These are phyloP conservation scores for Plecturocebus donacophilus DNA, from an alignment of 2,113 vertebrate species.

Conservation along the genomic window DNA sequence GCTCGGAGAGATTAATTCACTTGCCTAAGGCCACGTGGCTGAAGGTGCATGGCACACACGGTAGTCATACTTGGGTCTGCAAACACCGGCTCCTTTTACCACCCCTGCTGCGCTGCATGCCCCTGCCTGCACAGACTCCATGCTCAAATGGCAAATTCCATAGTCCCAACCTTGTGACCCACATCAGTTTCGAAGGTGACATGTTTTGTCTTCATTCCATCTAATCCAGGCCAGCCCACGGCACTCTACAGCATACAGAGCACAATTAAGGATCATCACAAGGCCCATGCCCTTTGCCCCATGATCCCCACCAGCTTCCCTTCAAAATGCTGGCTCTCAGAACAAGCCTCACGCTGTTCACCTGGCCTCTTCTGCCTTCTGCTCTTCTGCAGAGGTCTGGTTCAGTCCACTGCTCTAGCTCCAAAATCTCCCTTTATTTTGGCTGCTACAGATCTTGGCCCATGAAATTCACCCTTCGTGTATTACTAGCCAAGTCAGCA, in stretches of 20 bases:
- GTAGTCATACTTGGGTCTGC: background rate
- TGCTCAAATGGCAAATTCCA: background rate
- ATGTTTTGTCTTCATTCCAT: background rate
- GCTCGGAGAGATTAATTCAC: background rate
- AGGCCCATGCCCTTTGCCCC: background rate
- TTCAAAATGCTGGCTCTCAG: background rate
- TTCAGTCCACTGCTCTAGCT: background rate
- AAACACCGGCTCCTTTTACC: background rate
- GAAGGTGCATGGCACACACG: background rate
- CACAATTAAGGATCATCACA: background rate
- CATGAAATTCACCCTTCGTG: background rate
- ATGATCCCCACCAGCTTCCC: background rate
- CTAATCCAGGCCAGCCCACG: background rate
- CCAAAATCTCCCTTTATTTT: background rate
- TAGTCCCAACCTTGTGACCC: background rate
- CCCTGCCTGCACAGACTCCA: accelerated
- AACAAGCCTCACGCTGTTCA: accelerated
- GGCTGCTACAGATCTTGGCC: background rate
- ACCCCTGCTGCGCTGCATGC: background rate
- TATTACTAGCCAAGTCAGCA: background rate
- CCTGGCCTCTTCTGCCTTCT: background rate
- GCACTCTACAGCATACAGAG: background rate
- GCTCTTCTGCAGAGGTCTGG: accelerated
- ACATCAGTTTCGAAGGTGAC: background rate
- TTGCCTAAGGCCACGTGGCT: background rate